Base-by-base conservation (phyloP, 2,797 vertebrate genomes). In the Amblyraja radiata region DNA sequence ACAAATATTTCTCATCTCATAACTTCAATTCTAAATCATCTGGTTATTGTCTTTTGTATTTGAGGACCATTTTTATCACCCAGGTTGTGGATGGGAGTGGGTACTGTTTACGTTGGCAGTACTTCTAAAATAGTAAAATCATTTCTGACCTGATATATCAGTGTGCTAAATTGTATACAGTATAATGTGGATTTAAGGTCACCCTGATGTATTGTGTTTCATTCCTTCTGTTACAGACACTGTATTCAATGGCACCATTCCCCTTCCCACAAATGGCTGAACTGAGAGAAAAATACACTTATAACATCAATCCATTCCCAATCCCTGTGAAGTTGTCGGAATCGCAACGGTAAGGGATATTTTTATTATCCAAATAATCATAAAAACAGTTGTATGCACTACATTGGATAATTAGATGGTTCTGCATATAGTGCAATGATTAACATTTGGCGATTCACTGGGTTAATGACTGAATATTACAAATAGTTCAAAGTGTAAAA, bases 291-390 rank as follows among this genome's bases (percentile, higher is more conserved):
- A 99, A 99, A 93, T 99, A 99, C 94, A 99, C 99, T 0, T 99
- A 99, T 96, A 99, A 99, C 95, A 99, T 99, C 94, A 99, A 98
- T 77, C 99, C 99, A 1, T 99, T 99, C 93, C 98, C 98, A 65
- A 98, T 97, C 93, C 95, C 98, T 5, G 97, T 98, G 93, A 99
- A 98, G 95, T 96, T 98, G 94, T 61, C 95, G 83, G 95, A 96
- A 5, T 83, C 96, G 94, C 96, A 96, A 90, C 96, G 96, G 97
- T 97, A 96, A 96, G 96, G 93, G 93, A 80, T n/a, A 54, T n/a
- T 92, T 54, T 54, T 4, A 92, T 76, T 74, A 25, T 46, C 10
- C 39, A 76, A 14, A 28, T 84, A 6, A 61, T 84, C 23, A 54
- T 84, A 84, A 25, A 61, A n/a, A 83, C 58, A 73, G 23, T 90